These are phyloP conservation scores for Cyprinodon diabolis DNA, from an alignment of 2,797 vertebrate genomes.

Conservation along the genomic window DNA sequence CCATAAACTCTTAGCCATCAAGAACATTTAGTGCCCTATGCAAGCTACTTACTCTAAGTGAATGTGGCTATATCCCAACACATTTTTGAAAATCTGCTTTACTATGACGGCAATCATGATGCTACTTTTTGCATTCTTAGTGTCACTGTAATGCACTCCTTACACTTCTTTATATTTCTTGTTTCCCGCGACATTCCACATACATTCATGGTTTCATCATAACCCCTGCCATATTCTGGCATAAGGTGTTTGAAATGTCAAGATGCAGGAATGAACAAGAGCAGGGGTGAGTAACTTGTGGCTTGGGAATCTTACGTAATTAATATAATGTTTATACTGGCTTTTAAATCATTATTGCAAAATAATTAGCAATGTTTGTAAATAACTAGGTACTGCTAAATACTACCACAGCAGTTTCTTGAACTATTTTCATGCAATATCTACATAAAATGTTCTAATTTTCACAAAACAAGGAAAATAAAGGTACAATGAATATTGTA, in stretches of 20 bases:
- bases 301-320: background rate
- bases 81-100: background rate
- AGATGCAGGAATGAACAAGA: background rate
- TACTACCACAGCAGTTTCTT: background rate
- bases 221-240: background rate
- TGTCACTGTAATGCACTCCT: background rate
- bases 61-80: background rate
- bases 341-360: too few species aligned
- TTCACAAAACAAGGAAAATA: background rate
- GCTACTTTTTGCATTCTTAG: background rate
- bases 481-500: background rate
- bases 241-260: background rate
- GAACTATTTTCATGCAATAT: background rate
- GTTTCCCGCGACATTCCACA: background rate
- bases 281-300: background rate
- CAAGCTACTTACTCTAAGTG: background rate
- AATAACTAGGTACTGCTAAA: too few species aligned
- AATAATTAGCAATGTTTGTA: too few species aligned
- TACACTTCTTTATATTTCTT: background rate
- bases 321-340: too few species aligned
- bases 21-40: background rate
- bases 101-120: background rate
- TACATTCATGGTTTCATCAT: slow-evolving; percentile 1
- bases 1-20: background rate
- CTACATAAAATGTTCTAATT: background rate